Conservation (phyloP, 2,113 vertebrate genomes). For the Microcebus griseorufus region DNA sequence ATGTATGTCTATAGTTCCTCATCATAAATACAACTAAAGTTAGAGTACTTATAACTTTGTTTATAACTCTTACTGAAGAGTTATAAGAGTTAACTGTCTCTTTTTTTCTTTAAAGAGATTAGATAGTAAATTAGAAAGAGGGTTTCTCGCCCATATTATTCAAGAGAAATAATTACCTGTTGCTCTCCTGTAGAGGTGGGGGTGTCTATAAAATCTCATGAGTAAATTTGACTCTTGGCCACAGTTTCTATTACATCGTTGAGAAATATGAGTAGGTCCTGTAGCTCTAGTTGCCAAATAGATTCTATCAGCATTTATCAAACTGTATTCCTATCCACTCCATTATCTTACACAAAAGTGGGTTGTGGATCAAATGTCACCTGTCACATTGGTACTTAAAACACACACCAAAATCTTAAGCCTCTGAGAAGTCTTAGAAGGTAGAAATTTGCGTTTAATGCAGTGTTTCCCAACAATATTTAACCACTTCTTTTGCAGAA, state of each 20-base stretch:
- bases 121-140: not conserved
- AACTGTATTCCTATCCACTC: not conserved
- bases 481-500: not conserved
- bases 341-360: not conserved
- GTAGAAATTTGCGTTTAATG: not conserved
- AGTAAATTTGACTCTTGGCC: not conserved
- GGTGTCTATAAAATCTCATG: constrained; percentile 32
- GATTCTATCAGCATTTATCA: not conserved
- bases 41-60: not conserved
- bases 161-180: not conserved
- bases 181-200: not conserved
- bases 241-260: not conserved
- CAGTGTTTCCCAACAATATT: not conserved
- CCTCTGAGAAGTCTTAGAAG: not conserved
- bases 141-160: not conserved
- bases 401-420: not conserved
- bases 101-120: constrained; percentile 34
- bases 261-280: not conserved
- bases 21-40: not conserved
- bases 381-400: not conserved
- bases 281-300: not conserved
- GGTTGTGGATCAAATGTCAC: not conserved
- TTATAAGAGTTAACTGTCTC: not conserved
- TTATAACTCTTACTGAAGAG: not conserved
- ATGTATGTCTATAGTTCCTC: not conserved